phyloP scores from a whole-genome alignment of 2,888 invertebrate genomes.

The Melanophora roralis region DNA sequence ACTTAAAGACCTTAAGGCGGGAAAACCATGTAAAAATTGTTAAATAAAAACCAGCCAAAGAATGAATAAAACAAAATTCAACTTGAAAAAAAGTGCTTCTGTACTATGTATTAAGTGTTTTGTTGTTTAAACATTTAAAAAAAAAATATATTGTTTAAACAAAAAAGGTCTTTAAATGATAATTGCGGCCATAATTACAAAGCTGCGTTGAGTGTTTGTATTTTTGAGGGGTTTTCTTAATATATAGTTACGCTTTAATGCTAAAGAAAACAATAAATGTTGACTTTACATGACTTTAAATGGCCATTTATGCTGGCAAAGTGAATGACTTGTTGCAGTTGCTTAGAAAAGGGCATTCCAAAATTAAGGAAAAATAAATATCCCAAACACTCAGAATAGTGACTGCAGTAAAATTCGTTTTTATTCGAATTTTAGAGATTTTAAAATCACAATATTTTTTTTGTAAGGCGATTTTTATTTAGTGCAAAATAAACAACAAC shows the following conservation, averaged over 20 bases:
- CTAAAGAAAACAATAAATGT: constrained; percentile 20
- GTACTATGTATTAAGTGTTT: neutral
- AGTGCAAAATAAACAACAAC: too few species aligned
- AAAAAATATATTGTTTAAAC: constrained; percentile 47
- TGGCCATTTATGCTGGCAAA: constrained; percentile 31
- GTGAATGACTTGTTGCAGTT: constrained; percentile 3
- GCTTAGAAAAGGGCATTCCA: neutral
- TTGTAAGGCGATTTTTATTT: too few species aligned
- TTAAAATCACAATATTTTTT: too few species aligned
- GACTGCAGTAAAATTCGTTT: too few species aligned
- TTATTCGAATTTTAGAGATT: too few species aligned
- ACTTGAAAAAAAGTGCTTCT: neutral
- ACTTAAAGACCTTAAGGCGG: constrained; percentile 8
- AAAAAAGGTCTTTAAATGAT: constrained; percentile 23
- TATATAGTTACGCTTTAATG: constrained; percentile 6
- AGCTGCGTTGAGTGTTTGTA: constrained; percentile 12
- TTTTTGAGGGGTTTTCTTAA: neutral
- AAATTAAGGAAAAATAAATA: too few species aligned
- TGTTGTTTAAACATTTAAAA: constrained; percentile 23
- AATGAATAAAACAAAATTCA: constrained; percentile 18
- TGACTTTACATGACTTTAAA: constrained; percentile 37
- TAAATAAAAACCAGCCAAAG: constrained; percentile 8
- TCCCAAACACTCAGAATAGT: too few species aligned
- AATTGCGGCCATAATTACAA: constrained; percentile 38
- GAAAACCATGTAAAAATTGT: constrained; percentile 2